Evolutionary conservation across 2,888 invertebrate genomes (phyloP).

Genomic region (Alviniconcha strummeri): DNA sequence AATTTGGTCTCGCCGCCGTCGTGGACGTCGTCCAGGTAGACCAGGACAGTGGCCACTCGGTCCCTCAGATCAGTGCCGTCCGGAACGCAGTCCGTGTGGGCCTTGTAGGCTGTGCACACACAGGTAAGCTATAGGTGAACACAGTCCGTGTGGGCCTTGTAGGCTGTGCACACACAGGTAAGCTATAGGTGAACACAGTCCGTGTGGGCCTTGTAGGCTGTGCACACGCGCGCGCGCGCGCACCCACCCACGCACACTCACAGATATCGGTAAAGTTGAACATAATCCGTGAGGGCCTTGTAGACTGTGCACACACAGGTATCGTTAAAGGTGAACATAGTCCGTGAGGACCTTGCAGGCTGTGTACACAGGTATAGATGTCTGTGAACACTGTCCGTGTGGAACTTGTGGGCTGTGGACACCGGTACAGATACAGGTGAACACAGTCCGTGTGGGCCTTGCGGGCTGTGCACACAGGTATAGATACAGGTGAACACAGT

Average conservation of each 20-base stretch:
- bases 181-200: conserved; percentile 53
- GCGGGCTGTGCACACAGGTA: not conserved
- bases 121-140: not conserved
- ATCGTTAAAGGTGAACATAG: too few species aligned
- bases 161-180: conserved; percentile 44
- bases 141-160: conserved; percentile 69
- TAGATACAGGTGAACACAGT: conserved; percentile 31
- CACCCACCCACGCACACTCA: not conserved
- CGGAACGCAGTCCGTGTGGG: conserved; percentile 67
- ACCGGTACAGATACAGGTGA: too few species aligned
- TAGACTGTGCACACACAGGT: too few species aligned
- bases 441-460: too few species aligned
- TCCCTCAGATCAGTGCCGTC: conserved; percentile 58
- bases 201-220: conserved; percentile 68
- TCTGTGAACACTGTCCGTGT: too few species aligned
- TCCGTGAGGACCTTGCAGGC: not conserved
- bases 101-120: conserved; percentile 62
- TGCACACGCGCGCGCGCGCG: not conserved
- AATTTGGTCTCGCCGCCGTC: conserved; percentile 59
- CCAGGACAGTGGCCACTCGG: conserved; percentile 57
- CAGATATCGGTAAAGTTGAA: conserved; percentile 44
- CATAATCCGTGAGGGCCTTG: too few species aligned
- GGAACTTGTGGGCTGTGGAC: not conserved
- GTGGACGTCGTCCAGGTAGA: conserved; percentile 52
- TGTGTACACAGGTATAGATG: conserved; percentile 48